Evolutionary conservation across 2,797 vertebrate genomes (phyloP), one percentile per base, ranked within the genome.

Genomic region (Pagetopsis macropterus): DNA sequence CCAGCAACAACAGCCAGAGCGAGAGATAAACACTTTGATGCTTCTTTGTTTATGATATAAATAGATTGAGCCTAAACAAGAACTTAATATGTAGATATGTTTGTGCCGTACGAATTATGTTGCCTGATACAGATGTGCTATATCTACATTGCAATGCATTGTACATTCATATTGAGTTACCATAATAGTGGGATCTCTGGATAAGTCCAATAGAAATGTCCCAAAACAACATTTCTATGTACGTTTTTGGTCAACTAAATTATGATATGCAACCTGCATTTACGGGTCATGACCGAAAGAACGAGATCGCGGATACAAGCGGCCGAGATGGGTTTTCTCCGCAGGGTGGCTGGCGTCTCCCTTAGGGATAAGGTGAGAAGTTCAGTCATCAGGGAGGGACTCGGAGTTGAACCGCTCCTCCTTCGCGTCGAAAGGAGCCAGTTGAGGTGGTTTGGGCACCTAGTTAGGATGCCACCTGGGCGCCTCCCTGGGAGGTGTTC

Each of bases 191-290:
- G 14, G 4, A 17, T 63, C 37, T 37, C 23, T 45, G 14, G 17
- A 68, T 71, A 12, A 56, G 14, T 45, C 44, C 40, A 68, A 14
- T 68, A 41, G 16, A 52, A 61, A 50, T 49, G 45, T 33, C 13
- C 60, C 19, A 49, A 37, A 33, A 58, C 1, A 19, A 50, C 55
- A n/a, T 60, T 27, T 37, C 5, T 9, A 37, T 46, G 19, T 23
- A 37, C 33, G 2, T 37, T 37, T 37, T 37, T 37, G 27, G 11
- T 48, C 0, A 9, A 49, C 44, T 52, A 57, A 10, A 37, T 52
- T 17, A 67, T 65, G 12, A 64, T 44, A 44, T 31, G 31, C 23
- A 49, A 23, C 17, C 13, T 54, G 21, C 13, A 65, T 52, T 45
- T 65, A 52, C 17, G 60, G 27, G 1, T 27, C 27, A 27, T 27